Evolutionary conservation across 2,113 vertebrate species (phyloP), one percentile per base, ranked within the genome.

Genomic region (Noctilio leporinus): DNA sequence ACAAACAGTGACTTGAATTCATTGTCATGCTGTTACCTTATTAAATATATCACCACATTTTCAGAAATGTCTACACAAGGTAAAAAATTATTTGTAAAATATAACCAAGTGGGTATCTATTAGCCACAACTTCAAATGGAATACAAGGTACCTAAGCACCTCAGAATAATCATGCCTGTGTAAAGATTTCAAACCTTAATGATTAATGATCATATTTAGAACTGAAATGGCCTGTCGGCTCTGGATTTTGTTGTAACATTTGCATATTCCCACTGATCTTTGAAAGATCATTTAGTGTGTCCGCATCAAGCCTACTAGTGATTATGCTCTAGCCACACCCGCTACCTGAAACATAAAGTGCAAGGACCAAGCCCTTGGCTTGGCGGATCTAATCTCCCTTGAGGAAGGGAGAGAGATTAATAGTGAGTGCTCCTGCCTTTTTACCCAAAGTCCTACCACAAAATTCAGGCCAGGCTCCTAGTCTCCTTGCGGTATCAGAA

Each of bases 21-120:
- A 80, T 62, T 93, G n/a, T 38, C 53, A 91, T 57, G 10, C 28
- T 49, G 43, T 85, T 62, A 72, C 20, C 40, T 70, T 82, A 57
- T 24, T 72, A 81, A 97, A 88, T 10, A 62, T 26, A 59, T 15
- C 12, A 35, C 17, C 33, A 83, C 2, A 14, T 59, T 87, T 95
- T 92, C 65, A 49, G 15, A 95, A 93, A 80, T 87, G 4, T 65
- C 65, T 90, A 38, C 22, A 10, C 5, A 49, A 84, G 14, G 24
- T 38, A 86, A 26, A 86, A 90, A 92, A 91, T 94, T 69, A 89
- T 91, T 80, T 88, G 59, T 77, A 93, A 91, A 91, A 89, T 75
- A 19, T 70, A 49, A 67, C 57, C 64, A 24, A 76, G 22, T 69
- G 17, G 15, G 16, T 86, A 33, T 75, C 91, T 75, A 59, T 7